Percentiles rank a stretch among this genome's conserved stretches.
Evolutionary conservation across 2,797 vertebrate species (phyloP).

Genomic region (Poecilia velifera): DNA sequence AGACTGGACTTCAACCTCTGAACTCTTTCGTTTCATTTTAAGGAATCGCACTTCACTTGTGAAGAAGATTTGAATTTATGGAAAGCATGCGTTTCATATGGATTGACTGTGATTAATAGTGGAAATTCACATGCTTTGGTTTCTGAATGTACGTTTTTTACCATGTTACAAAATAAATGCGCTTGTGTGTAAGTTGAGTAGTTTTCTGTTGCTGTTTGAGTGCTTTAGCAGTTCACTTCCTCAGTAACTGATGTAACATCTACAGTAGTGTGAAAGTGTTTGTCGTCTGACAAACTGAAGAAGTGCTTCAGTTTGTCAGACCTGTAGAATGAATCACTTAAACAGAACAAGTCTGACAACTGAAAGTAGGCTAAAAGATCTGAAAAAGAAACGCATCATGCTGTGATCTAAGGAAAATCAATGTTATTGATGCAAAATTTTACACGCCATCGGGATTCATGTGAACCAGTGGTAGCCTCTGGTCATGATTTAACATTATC

Average conservation of each 20-base stretch:
- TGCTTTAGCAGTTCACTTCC: background rate
- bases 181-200: background rate
- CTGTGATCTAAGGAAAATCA: background rate
- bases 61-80: background rate
- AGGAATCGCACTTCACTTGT: background rate
- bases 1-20: background rate
- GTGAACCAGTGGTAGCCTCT: background rate
- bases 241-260: background rate
- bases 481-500: background rate
- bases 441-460: background rate
- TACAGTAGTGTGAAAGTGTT: background rate
- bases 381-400: background rate
- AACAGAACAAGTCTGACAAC: background rate
- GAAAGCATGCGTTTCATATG: background rate
- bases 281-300: too few species aligned
- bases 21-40: constrained; percentile 5
- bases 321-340: background rate
- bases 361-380: background rate
- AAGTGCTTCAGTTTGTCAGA: background rate
- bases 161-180: constrained; percentile 38
- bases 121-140: constrained; percentile 14
- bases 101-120: constrained; percentile 7
- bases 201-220: background rate
- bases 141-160: constrained; percentile 12
- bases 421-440: background rate